Percentiles rank a stretch among this genome's conserved stretches.
Evolutionary conservation across 1,140 invertebrate species (phyloP).

Genomic region (Tetramorium alpestre): DNA sequence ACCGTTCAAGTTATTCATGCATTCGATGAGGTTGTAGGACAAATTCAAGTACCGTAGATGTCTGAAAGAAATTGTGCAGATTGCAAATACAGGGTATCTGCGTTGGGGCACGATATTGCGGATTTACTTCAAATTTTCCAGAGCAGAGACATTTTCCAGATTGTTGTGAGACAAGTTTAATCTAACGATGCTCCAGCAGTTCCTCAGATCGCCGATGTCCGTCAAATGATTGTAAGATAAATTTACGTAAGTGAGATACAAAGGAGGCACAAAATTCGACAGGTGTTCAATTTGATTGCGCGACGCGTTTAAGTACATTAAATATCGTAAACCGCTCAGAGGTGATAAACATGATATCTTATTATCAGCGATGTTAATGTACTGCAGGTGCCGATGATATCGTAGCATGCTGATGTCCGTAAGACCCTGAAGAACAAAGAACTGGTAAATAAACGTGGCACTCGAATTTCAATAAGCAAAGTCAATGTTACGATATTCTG

Average conservation of each 20-base stretch:
- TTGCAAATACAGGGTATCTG: background rate
- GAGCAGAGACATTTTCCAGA: conserved; percentile 73
- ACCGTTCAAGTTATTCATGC: conserved; percentile 74
- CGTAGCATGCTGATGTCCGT: conserved; percentile 69
- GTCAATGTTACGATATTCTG: too few relatives aligned
- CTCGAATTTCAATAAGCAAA: too few relatives aligned
- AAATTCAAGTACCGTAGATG: conserved; percentile 76
- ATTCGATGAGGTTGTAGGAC: conserved; percentile 76
- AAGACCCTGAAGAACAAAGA: conserved; percentile 68
- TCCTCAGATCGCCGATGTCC: conserved; percentile 68
- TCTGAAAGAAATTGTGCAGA: conserved; percentile 54
- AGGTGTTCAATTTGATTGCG: conserved; percentile 70
- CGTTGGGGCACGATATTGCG: background rate
- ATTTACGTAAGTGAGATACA: conserved; percentile 78
- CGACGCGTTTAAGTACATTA: conserved; percentile 73
- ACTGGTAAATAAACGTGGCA: background rate
- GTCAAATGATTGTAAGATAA: conserved; percentile 75
- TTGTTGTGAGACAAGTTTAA: conserved; percentile 78
- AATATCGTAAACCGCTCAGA: conserved; percentile 67
- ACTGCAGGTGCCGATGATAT: conserved; percentile 75
- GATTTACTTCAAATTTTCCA: conserved; percentile 76
- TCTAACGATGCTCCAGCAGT: conserved; percentile 78
- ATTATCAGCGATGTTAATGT: conserved; percentile 76
- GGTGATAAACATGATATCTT: conserved; percentile 69
- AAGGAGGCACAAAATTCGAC: conserved; percentile 70